phyloP scores from a whole-genome alignment of 2,888 invertebrate genomes.

The Amphimallon solstitiale region DNA sequence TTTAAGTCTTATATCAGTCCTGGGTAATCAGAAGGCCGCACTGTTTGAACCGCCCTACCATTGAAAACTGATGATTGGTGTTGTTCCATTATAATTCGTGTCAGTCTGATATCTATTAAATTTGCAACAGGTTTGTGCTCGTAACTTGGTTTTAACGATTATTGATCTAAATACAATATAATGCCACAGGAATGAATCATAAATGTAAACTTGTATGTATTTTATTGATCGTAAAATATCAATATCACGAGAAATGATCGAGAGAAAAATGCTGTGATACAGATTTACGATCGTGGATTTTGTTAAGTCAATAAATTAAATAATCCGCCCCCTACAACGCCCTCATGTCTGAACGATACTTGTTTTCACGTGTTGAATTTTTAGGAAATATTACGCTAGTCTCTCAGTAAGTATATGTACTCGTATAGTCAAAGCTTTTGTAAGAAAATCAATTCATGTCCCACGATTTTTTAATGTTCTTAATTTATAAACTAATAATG shows the following conservation, averaged over 20 bases:
- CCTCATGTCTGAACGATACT: slow-evolving; percentile 39
- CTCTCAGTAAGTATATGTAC: not conserved
- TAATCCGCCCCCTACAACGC: slow-evolving; percentile 46
- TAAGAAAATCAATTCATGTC: no score
- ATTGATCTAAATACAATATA: slow-evolving; percentile 35
- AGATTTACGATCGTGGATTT: slow-evolving; percentile 42
- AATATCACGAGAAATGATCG: slow-evolving; percentile 31
- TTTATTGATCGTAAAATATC: slow-evolving; percentile 38
- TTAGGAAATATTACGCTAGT: not conserved
- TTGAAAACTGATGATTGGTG: slow-evolving; percentile 41
- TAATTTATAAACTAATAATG: no score
- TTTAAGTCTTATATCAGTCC: slow-evolving; percentile 52
- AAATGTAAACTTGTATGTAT: slow-evolving; percentile 33
- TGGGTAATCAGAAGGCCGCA: slow-evolving; percentile 51
- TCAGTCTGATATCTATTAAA: slow-evolving; percentile 30
- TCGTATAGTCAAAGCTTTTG: not conserved
- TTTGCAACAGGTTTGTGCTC: slow-evolving; percentile 8
- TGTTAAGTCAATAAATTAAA: slow-evolving; percentile 51
- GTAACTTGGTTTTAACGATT: slow-evolving; percentile 12
- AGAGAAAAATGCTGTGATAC: slow-evolving; percentile 33
- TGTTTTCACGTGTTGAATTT: not conserved
- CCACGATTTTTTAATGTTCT: no score
- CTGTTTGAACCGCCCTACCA: slow-evolving; percentile 48
- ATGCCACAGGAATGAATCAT: slow-evolving; percentile 35
- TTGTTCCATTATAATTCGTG: slow-evolving; percentile 41